phyloP scores from a whole-genome alignment of 1,140 invertebrate species.

The Drosophila fuyamai region DNA sequence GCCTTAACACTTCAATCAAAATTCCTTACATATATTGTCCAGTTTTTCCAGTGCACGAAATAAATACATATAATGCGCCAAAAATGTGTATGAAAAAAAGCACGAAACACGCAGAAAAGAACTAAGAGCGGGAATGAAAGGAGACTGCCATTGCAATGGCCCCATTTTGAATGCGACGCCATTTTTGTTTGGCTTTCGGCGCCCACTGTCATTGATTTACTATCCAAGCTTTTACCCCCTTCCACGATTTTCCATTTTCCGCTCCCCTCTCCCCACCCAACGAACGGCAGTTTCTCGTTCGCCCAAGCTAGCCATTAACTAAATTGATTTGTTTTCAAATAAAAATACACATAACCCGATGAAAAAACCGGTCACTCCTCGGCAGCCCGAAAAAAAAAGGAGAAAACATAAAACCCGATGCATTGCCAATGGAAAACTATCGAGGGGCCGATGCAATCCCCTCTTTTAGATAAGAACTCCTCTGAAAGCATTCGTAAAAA shows the following conservation, averaged over 20 bases:
- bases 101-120: background rate
- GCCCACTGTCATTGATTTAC: constrained; percentile 50
- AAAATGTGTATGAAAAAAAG: constrained; percentile 20
- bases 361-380: constrained; percentile 22
- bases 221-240: constrained; percentile 20
- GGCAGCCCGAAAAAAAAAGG: constrained; percentile 12
- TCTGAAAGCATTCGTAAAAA: constrained; percentile 2
- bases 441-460: constrained; percentile 1
- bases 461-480: constrained; percentile 20
- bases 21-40: too few relatives aligned
- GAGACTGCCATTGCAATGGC: constrained; percentile 34
- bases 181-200: constrained; percentile 48
- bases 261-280: background rate
- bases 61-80: constrained; percentile 35
- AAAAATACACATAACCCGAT: constrained; percentile 25
- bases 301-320: constrained; percentile 44
- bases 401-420: constrained; percentile 7
- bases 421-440: constrained; percentile 20
- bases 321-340: constrained; percentile 61
- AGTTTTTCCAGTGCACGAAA: constrained; percentile 8
- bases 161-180: constrained; percentile 26
- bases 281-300: constrained; percentile 32
- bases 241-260: background rate
- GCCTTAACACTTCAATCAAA: too few relatives aligned
- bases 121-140: constrained; percentile 4